A percentile compares a stretch with the other conserved stretches of the same genome.
Conservation (phyloP, 2,113 vertebrate species). For the Connochaetes taurinus region DNA sequence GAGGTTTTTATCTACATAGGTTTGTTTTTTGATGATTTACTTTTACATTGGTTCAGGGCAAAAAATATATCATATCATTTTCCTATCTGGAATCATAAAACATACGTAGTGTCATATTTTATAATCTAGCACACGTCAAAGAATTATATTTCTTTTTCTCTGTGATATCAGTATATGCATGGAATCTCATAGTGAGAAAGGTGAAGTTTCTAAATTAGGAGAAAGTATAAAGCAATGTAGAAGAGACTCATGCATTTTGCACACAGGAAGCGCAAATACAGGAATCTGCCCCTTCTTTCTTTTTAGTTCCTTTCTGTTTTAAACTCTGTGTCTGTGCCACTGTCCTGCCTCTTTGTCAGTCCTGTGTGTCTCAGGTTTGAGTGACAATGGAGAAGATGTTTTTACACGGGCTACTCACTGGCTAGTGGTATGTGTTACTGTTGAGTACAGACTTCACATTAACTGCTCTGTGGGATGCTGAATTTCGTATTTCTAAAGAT, state of each 20-base stretch:
- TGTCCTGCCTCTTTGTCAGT: neutral
- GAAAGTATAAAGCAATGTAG: neutral
- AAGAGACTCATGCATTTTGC: neutral
- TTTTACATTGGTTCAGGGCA: neutral
- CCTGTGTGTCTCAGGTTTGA: neutral
- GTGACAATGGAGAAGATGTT: neutral
- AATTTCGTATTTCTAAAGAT: too few relatives aligned
- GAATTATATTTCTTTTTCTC: neutral
- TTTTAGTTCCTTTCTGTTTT: neutral
- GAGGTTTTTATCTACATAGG: neutral
- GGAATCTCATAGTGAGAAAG: neutral
- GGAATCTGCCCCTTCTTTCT: neutral
- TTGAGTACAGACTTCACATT: neutral
- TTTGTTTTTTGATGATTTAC: neutral
- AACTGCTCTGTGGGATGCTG: neutral
- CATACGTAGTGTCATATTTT: neutral
- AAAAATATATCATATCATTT: neutral
- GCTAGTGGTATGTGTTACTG: neutral
- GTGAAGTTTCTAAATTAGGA: neutral
- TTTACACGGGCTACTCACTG: neutral
- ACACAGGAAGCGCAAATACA: neutral
- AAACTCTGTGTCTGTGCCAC: neutral
- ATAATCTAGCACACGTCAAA: neutral
- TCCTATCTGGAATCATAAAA: neutral
- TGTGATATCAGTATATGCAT: neutral